A percentile compares a stretch with the other conserved stretches of the same genome.
Conservation (phyloP, 2,113 vertebrate genomes). For the Oncorhynchus nerka region DNA sequence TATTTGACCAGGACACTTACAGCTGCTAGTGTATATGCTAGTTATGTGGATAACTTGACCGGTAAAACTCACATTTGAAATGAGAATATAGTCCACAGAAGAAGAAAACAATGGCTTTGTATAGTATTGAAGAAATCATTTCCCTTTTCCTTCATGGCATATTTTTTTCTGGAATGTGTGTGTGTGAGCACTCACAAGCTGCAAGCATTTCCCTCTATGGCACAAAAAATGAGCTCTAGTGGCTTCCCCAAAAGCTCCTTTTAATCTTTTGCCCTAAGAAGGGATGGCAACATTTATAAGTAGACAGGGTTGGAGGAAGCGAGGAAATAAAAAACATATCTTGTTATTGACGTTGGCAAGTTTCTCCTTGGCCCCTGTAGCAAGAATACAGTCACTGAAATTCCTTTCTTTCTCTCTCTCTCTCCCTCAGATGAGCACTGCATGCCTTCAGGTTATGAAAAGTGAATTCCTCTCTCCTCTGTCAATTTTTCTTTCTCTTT, state of each 20-base stretch:
- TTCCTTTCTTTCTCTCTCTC: background rate
- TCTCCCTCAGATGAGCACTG: background rate
- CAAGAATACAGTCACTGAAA: slow-evolving; percentile 19
- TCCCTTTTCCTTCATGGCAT: too few species aligned
- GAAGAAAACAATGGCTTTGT: too few species aligned
- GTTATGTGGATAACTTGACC: background rate
- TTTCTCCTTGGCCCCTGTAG: slow-evolving; percentile 34
- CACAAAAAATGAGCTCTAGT: slow-evolving; percentile 50
- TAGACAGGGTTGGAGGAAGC: slow-evolving; percentile 40
- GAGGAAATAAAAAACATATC: slow-evolving; percentile 18
- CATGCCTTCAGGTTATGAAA: slow-evolving; percentile 24
- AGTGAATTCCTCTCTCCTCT: slow-evolving; percentile 25
- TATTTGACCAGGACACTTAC: background rate
- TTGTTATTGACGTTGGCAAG: slow-evolving; percentile 43
- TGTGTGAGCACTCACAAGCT: slow-evolving; percentile 23
- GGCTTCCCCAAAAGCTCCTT: slow-evolving; percentile 47
- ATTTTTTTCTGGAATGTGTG: too few species aligned
- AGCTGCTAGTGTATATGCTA: background rate
- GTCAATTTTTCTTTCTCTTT: slow-evolving; percentile 34
- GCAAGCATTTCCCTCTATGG: slow-evolving; percentile 33
- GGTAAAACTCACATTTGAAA: background rate
- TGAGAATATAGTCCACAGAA: too few species aligned
- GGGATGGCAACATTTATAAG: slow-evolving; percentile 56
- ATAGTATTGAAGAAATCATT: too few species aligned
- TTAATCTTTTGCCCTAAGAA: slow-evolving; percentile 55